These are phyloP conservation scores for Chloromyia formosa DNA, from an alignment of 2,888 invertebrate species.

Conservation along the genomic window DNA sequence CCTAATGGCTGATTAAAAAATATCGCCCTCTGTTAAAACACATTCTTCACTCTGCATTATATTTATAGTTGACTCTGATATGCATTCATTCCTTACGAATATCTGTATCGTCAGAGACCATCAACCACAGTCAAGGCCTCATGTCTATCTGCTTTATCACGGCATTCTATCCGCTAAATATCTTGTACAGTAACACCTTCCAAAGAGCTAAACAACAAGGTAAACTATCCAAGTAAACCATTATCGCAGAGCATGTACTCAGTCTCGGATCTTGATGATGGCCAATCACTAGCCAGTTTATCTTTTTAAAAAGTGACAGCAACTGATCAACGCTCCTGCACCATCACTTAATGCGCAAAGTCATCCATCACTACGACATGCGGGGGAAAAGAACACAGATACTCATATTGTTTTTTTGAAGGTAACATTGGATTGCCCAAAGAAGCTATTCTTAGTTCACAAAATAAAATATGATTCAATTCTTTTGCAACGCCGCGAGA, in stretches of 20 bases:
- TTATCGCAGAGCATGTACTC: neutral
- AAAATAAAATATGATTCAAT: no score
- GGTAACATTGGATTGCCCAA: no score
- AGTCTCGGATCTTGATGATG: neutral
- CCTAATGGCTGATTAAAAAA: no score
- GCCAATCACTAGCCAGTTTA: conserved; percentile 24
- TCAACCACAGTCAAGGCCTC: conserved; percentile 37
- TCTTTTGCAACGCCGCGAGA: no score
- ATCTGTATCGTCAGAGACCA: neutral
- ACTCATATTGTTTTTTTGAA: no score
- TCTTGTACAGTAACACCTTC: neutral
- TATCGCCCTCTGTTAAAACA: no score
- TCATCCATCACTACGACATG: neutral
- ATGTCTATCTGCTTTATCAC: neutral
- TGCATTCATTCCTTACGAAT: no score
- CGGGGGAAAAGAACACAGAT: no score
- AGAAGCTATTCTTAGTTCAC: no score
- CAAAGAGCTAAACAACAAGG: neutral
- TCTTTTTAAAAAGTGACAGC: conserved; percentile 18
- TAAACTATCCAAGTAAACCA: neutral
- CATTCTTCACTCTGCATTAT: no score
- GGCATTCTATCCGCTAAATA: no score
- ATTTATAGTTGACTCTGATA: no score
- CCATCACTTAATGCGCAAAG: conserved; percentile 8
- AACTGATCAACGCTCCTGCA: conserved; percentile 35